Conservation (phyloP, 2,797 vertebrate species). For the Cheirogaleus major region DNA sequence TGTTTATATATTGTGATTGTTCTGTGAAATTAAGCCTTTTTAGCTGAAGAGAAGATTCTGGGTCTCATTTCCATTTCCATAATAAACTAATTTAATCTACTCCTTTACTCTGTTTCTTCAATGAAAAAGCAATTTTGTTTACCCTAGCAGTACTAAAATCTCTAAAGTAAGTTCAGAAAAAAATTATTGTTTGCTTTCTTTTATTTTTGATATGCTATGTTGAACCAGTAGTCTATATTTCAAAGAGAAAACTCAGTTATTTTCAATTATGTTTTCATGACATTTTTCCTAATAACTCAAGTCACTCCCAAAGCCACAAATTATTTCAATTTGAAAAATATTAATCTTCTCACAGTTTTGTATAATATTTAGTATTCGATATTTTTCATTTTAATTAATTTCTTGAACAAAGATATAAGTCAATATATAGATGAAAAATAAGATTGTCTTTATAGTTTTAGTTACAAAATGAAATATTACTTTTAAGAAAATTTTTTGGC, state of each 20-base stretch:
- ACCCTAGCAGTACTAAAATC: background rate
- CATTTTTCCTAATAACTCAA: constrained; percentile 10
- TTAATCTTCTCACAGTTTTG: background rate
- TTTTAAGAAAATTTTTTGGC: background rate
- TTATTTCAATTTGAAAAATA: background rate
- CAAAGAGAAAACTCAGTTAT: background rate
- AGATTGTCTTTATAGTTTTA: background rate
- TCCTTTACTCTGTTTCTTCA: background rate
- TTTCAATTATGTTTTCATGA: background rate
- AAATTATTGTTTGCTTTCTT: background rate
- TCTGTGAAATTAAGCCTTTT: background rate
- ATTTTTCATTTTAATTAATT: background rate
- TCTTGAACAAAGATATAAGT: background rate
- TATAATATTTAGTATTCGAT: background rate
- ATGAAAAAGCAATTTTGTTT: constrained; percentile 31
- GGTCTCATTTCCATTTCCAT: background rate
- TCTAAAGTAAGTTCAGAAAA: background rate
- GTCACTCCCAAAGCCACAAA: background rate
- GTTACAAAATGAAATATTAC: background rate
- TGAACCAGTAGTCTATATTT: background rate
- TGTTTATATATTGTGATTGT: background rate
- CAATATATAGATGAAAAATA: background rate
- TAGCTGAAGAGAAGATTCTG: background rate
- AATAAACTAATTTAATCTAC: background rate
- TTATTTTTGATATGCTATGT: constrained; percentile 6